Evolutionary conservation across 2,888 invertebrate species (phyloP).

Genomic region (Leptinotarsa haldemani): DNA sequence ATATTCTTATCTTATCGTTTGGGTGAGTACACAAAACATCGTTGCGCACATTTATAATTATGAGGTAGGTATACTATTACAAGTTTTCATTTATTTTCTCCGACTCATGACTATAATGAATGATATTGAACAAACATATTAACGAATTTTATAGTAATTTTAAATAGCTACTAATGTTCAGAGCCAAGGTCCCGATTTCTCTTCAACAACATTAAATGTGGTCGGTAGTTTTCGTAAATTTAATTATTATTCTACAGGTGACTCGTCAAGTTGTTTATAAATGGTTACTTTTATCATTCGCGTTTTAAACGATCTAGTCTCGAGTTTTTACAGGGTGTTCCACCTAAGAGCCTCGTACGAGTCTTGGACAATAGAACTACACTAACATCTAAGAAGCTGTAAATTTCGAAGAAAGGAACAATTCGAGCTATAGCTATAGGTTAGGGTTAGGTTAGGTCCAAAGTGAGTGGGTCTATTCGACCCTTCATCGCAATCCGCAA

Average conservation of each 20-base stretch:
- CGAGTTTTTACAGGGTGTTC: background rate
- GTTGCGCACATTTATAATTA: constrained; percentile 2
- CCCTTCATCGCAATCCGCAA: too few relatives aligned
- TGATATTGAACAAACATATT: background rate
- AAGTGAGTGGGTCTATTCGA: too few relatives aligned
- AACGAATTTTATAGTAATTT: background rate
- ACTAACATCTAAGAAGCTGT: too few relatives aligned
- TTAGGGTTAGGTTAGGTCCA: too few relatives aligned
- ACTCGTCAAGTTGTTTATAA: background rate
- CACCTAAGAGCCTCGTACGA: background rate
- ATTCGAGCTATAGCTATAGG: too few relatives aligned
- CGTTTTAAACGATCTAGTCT: background rate
- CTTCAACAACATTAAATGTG: background rate
- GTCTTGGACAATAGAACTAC: too few relatives aligned
- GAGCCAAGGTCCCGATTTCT: constrained; percentile 10
- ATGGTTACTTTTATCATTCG: background rate
- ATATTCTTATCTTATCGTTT: constrained; percentile 43
- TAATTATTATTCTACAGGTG: constrained; percentile 14
- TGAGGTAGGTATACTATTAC: background rate
- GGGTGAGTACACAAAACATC: constrained; percentile 37
- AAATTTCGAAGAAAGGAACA: too few relatives aligned
- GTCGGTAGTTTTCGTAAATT: constrained; percentile 18
- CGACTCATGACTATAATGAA: background rate
- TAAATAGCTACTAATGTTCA: constrained; percentile 5
- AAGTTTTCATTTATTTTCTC: background rate